These are phyloP conservation scores for Automeris io DNA, from an alignment of 2,888 invertebrate species.

Conservation along the genomic window DNA sequence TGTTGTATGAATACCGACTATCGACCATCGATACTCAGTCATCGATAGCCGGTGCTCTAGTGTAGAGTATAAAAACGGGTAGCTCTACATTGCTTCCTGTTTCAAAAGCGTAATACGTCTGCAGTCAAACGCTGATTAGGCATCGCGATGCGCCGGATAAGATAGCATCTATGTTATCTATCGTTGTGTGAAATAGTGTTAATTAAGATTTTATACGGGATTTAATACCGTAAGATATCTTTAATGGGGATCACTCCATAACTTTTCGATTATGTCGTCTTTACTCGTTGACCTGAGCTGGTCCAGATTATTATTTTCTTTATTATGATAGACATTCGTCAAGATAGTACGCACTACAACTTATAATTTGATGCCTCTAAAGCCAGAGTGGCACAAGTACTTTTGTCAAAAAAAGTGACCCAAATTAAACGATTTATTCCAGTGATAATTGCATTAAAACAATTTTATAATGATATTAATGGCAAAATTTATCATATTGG, in stretches of 20 bases:
- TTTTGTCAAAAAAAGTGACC: no score
- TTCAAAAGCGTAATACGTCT: slow-evolving; percentile 5
- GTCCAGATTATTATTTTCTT: no score
- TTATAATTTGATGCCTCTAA: no score
- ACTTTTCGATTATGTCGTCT: no score
- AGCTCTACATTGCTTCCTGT: slow-evolving; percentile 1
- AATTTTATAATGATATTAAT: no score
- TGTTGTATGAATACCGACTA: neutral
- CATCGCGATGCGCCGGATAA: slow-evolving; percentile 3
- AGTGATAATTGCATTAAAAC: no score
- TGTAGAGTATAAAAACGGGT: neutral
- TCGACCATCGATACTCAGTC: neutral
- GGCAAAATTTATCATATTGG: no score
- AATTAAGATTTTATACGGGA: slow-evolving; percentile 5
- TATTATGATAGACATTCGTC: no score
- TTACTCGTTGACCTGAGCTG: no score
- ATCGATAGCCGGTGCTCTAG: neutral
- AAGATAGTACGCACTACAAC: no score
- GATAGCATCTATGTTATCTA: slow-evolving; percentile 3
- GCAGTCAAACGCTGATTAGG: slow-evolving; percentile 5
- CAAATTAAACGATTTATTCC: no score
- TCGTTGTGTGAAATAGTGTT: slow-evolving; percentile 5
- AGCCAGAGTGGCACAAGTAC: no score
- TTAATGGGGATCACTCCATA: neutral
- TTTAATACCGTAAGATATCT: neutral